Evolutionary conservation across 2,113 vertebrate species (phyloP), one percentile per base, ranked within the genome.

Genomic region (Danionella cerebrum): DNA sequence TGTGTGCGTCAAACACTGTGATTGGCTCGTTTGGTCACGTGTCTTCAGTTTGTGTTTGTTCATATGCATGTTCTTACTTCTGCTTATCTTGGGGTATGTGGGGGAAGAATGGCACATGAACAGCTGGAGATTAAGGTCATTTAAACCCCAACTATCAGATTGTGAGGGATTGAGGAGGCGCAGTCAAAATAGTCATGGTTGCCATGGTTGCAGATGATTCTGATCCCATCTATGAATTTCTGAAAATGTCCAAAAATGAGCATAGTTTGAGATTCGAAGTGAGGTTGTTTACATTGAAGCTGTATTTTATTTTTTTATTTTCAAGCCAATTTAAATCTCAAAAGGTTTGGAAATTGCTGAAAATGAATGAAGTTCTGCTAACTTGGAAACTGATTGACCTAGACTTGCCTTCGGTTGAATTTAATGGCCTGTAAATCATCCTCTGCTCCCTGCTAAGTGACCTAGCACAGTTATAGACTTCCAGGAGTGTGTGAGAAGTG

Each of bases 351-450:
- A 5, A n/a, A 29, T 9, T 2, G 16, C 22, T 29, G 5, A 6
- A 44, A 16, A 31, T 8, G 19, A 29, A 53, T 2, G 1, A 9
- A 33, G 50, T 5, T 1, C 4, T 21, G 13, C 25, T 44, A 24
- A n/a, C 50, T 7, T 35, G 27, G 18, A 24, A 39, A 29, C 55
- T 29, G 55, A 59, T 69, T 48, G 22, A 47, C 55, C 59, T 48
- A 14, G 2, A 12, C 31, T 58, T 60, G 16, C 24, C 44, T 31
- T 35, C 47, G 31, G 35, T 59, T 51, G 54, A 6, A 18, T 68
- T 68, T 48, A 58, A 68, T 47, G 6, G 44, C 9, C 35, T 41
- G 24, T 60, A 69, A 69, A 69, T 60, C 55, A 31, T 9, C 35
- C 12, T 3, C 0, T 29, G 55, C 24, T 59, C 5, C 45, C 44